phyloP scores from a whole-genome alignment of 2,888 invertebrate genomes.

The Deroplatys truncata region DNA sequence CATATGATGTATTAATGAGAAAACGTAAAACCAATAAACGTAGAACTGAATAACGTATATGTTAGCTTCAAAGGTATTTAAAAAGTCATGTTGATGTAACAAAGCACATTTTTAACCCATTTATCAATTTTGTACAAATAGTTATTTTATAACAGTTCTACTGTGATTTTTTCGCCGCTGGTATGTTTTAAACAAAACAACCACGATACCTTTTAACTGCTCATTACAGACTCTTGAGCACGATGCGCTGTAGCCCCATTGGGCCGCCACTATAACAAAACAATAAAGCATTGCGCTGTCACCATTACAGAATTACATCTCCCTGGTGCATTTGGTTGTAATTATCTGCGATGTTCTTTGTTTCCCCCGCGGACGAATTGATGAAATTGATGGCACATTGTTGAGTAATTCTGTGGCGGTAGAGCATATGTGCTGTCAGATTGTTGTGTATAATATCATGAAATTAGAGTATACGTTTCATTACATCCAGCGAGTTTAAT shows the following conservation, averaged over 20 bases:
- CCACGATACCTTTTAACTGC: too few relatives aligned
- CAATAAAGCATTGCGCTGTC: not conserved
- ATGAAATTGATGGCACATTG: not conserved
- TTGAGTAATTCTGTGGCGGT: not conserved
- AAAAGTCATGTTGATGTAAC: too few relatives aligned
- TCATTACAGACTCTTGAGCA: not conserved
- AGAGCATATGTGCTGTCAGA: not conserved
- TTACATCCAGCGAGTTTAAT: not conserved
- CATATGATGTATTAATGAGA: too few relatives aligned
- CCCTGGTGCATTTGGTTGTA: not conserved
- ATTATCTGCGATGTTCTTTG: not conserved
- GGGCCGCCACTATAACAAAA: not conserved
- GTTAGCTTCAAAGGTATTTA: too few relatives aligned
- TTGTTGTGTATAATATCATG: not conserved
- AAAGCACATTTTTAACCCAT: too few relatives aligned
- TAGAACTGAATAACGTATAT: too few relatives aligned
- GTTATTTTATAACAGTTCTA: too few relatives aligned
- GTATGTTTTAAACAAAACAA: too few relatives aligned
- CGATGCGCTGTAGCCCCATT: not conserved
- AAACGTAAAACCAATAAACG: too few relatives aligned
- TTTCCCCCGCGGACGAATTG: not conserved
- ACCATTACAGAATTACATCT: not conserved
- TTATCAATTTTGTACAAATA: too few relatives aligned
- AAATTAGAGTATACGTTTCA: not conserved
- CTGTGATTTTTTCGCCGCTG: too few relatives aligned